Percentiles rank a stretch among this genome's conserved stretches.
phyloP scores from a whole-genome alignment of 2,888 invertebrate species.

The Xylota sylvarum region DNA sequence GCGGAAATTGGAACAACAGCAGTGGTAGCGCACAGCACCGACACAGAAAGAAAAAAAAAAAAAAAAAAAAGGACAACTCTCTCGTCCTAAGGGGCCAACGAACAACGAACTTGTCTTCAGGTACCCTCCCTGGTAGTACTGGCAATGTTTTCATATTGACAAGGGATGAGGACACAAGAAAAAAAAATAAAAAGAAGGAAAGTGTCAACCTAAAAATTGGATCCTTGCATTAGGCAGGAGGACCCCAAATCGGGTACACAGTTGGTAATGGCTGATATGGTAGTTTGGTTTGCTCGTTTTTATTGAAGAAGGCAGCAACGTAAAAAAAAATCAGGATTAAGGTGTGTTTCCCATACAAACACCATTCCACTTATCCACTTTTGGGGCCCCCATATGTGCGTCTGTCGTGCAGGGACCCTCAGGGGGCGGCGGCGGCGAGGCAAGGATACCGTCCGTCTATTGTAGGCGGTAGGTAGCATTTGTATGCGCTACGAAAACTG shows the following conservation, averaged over 20 bases:
- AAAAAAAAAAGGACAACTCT: not conserved
- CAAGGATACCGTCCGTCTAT: slow-evolving; percentile 7
- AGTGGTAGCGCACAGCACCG: not conserved
- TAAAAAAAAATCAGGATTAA: slow-evolving; percentile 61
- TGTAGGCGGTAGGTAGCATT: slow-evolving; percentile 44
- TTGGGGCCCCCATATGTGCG: slow-evolving; percentile 37
- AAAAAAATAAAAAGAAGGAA: slow-evolving; percentile 11
- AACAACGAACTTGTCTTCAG: slow-evolving; percentile 23
- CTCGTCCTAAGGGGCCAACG: not conserved
- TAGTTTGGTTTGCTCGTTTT: slow-evolving; percentile 22
- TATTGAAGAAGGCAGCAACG: not conserved
- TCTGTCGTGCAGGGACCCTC: not conserved
- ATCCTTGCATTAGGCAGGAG: slow-evolving; percentile 34
- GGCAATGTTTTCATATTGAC: slow-evolving; percentile 52
- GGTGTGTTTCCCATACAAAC: slow-evolving; percentile 65
- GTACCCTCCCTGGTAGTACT: not conserved
- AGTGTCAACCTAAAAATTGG: slow-evolving; percentile 65
- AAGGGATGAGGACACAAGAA: slow-evolving; percentile 9
- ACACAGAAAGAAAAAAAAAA: not conserved
- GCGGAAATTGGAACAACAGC: slow-evolving; percentile 42
- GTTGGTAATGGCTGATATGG: slow-evolving; percentile 49
- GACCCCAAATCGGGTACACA: slow-evolving; percentile 26
- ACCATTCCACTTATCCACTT: slow-evolving; percentile 22
- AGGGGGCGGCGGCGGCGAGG: not conserved
- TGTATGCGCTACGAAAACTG: slow-evolving; percentile 69